Conservation (phyloP, 2,888 invertebrate species). For the Fabriciana adippe region DNA sequence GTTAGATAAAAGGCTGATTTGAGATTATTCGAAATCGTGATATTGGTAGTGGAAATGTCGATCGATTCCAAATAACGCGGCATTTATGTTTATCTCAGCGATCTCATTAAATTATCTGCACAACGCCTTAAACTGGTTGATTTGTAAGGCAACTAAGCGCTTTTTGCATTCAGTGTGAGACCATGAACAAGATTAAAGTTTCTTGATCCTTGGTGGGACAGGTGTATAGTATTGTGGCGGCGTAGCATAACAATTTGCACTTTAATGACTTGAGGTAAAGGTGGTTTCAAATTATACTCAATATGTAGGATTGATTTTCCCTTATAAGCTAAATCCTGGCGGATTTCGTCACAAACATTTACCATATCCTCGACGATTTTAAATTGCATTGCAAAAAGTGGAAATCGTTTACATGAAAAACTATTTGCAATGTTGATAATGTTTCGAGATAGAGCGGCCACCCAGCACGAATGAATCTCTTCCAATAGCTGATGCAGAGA, state of each 20-base stretch:
- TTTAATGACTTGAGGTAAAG: slow-evolving; percentile 50
- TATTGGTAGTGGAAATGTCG: slow-evolving; percentile 56
- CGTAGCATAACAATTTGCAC: slow-evolving; percentile 48
- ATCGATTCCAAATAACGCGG: slow-evolving; percentile 59
- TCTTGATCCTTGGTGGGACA: slow-evolving; percentile 69
- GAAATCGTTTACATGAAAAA: slow-evolving; percentile 46
- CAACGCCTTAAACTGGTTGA: slow-evolving; percentile 57
- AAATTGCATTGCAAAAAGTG: slow-evolving; percentile 49
- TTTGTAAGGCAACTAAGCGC: slow-evolving; percentile 54
- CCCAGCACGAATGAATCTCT: slow-evolving; percentile 52
- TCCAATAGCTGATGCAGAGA: slow-evolving; percentile 35
- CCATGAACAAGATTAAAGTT: slow-evolving; percentile 68
- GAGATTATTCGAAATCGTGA: slow-evolving; percentile 54
- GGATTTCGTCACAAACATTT: slow-evolving; percentile 60
- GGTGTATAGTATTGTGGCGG: slow-evolving; percentile 59
- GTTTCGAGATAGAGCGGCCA: slow-evolving; percentile 51
- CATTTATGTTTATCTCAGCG: slow-evolving; percentile 69
- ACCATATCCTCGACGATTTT: slow-evolving; percentile 39
- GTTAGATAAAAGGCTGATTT: slow-evolving; percentile 32
- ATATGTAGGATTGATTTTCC: slow-evolving; percentile 55
- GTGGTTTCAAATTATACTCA: slow-evolving; percentile 47
- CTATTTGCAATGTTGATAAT: slow-evolving; percentile 45
- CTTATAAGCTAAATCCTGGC: slow-evolving; percentile 58
- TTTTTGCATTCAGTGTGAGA: slow-evolving; percentile 53
- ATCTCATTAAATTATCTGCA: slow-evolving; percentile 66